phyloP scores from a whole-genome alignment of 2,888 invertebrate species.

The Pantelozetes paolii region DNA sequence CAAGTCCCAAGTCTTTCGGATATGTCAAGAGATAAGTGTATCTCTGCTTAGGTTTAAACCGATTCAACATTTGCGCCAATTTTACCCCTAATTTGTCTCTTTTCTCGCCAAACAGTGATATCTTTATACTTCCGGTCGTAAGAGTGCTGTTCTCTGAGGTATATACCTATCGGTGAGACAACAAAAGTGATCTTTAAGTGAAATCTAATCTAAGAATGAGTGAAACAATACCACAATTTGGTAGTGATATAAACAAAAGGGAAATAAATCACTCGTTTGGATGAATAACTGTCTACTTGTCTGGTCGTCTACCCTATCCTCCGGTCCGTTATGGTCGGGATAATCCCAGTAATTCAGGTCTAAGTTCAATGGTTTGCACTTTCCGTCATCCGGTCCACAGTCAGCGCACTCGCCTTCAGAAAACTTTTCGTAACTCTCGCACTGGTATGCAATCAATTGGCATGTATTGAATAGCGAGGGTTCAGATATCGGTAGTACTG shows the following conservation, averaged over 20 bases:
- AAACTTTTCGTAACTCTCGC: constrained; percentile 35
- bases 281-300: background rate
- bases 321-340: background rate
- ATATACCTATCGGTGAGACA: background rate
- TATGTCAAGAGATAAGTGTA: constrained; percentile 39
- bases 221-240: constrained; percentile 22
- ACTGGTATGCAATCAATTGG: constrained; percentile 38
- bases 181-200: background rate
- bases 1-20: constrained; percentile 36
- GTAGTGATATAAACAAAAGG: constrained; percentile 32
- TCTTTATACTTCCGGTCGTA: constrained; percentile 17
- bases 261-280: constrained; percentile 17
- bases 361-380: constrained; percentile 21
- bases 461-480: constrained; percentile 18
- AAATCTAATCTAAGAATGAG: background rate
- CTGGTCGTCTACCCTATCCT: background rate
- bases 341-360: constrained; percentile 32
- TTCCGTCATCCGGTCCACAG: constrained; percentile 21
- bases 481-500: background rate
- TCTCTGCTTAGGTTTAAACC: constrained; percentile 3
- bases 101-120: constrained; percentile 26
- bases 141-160: constrained; percentile 21
- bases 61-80: constrained; percentile 21
- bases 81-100: constrained; percentile 12
- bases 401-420: constrained; percentile 38